Evolutionary conservation across 2,888 invertebrate genomes (phyloP).

Genomic region (Hoplodrina ambigua): DNA sequence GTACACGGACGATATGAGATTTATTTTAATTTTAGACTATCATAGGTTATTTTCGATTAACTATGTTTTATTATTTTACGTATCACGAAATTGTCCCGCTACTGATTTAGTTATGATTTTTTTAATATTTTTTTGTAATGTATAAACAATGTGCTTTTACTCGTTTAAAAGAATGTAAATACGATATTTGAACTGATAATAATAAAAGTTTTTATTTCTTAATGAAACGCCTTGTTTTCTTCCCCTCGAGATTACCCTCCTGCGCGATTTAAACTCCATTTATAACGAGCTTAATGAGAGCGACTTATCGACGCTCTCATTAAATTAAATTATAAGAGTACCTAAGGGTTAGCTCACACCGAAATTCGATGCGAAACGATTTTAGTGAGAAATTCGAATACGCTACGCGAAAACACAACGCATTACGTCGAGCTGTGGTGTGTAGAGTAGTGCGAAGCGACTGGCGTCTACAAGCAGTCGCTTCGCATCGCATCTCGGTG

Average conservation of each 20-base stretch:
- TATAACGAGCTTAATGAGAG: slow-evolving; percentile 36
- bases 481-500: no score
- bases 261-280: slow-evolving; percentile 16
- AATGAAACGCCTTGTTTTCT: slow-evolving; percentile 78
- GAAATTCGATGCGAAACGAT: slow-evolving; percentile 9
- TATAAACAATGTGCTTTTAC: slow-evolving; percentile 90
- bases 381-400: no score
- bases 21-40: slow-evolving; percentile 78
- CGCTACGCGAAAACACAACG: no score
- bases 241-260: slow-evolving; percentile 11
- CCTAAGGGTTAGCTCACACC: slow-evolving; percentile 21
- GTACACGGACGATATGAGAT: slow-evolving; percentile 76
- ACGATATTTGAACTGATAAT: slow-evolving; percentile 91
- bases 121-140: slow-evolving; percentile 78
- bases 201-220: slow-evolving; percentile 90
- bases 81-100: slow-evolving; percentile 79
- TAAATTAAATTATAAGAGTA: slow-evolving; percentile 27
- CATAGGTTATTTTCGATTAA: slow-evolving; percentile 76
- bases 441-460: no score
- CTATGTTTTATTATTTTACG: slow-evolving; percentile 77
- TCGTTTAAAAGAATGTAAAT: slow-evolving; percentile 90
- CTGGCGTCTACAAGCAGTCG: no score
- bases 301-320: slow-evolving; percentile 32
- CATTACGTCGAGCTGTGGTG: no score
- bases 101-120: slow-evolving; percentile 76